Base-by-base conservation (phyloP, 2,113 vertebrate species). In the Bos taurus region DNA sequence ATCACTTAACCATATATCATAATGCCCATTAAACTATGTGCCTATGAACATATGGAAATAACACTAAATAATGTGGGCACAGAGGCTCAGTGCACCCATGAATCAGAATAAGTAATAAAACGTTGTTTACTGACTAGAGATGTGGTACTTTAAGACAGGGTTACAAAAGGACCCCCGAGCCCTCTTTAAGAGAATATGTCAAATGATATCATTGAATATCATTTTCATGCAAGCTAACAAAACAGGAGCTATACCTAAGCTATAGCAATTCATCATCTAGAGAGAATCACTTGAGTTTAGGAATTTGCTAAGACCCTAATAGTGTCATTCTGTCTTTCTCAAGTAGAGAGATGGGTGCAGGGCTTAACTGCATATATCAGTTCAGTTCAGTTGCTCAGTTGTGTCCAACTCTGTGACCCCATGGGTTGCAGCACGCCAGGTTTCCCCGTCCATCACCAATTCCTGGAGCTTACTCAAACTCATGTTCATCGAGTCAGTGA, bases 81-180 rank as follows among this genome's bases (percentile, higher is more conserved):
- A 94, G 52, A 97, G 93, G 83, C 98, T 90, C 97, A 52, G 83
- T 17, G 30, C 96, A 92, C 91, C 13, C 83, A 88, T 98, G 88
- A n/a, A 97, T 98, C 95, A 98, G 89, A 40, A 91, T n/a, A 97
- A 96, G 88, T 56, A 84, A 95, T 95, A 93, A 95, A 97, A 95
- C 95, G 88, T 95, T 96, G 93, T 87, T 94, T 90, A 94, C 88
- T 96, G 82, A 89, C 95, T 90, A 26, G 48, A 74, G 78, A 90
- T 57, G n/a, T 67, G 71, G 82, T 93, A n/a, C 91, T 94, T 94
- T 54, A 97, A 90, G 87, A 81, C 46, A 88, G 52, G 36, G 86
- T 84, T 80, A 88, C 86, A 81, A 93, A 97, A 96, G 50, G 94
- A 80, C 97, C 96, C 91, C 17, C 10, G 88, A 87, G 95, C 28